Conservation (phyloP, 2,113 vertebrate genomes). For the Heliornis fulica region DNA sequence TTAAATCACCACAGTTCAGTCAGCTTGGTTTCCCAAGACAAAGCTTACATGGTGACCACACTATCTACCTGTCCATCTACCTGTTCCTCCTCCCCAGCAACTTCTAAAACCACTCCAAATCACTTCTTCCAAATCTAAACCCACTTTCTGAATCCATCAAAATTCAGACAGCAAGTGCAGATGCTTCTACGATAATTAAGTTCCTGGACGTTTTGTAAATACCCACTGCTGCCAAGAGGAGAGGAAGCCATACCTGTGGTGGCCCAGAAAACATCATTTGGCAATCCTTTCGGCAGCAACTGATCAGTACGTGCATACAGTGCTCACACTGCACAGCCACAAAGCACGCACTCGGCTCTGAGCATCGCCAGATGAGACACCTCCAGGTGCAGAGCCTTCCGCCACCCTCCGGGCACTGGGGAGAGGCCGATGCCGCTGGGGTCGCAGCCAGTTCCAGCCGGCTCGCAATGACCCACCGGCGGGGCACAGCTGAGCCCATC, state of each 20-base stretch:
- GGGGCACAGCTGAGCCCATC: not conserved
- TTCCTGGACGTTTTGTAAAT: not conserved
- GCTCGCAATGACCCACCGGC: not conserved
- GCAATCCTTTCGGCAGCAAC: not conserved
- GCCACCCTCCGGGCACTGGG: not conserved
- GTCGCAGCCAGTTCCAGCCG: not conserved
- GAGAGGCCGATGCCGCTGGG: not conserved
- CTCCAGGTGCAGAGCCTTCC: not conserved
- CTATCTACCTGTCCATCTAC: not conserved
- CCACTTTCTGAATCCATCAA: not conserved
- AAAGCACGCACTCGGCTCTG: not conserved
- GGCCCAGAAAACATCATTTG: not conserved
- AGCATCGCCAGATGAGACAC: not conserved
- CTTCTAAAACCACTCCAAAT: not conserved
- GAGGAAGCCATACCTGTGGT: not conserved
- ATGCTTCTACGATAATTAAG: not conserved
- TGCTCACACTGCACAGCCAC: not conserved
- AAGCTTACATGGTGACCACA: rapidly evolving
- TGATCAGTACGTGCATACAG: not conserved
- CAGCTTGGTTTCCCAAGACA: not conserved
- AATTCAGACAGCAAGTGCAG: not conserved
- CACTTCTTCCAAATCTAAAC: too few species aligned
- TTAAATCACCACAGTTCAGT: not conserved
- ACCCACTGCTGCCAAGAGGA: not conserved
- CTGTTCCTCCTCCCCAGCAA: not conserved